Base-by-base conservation (phyloP, 2,888 invertebrate species). In the Tuta absoluta region DNA sequence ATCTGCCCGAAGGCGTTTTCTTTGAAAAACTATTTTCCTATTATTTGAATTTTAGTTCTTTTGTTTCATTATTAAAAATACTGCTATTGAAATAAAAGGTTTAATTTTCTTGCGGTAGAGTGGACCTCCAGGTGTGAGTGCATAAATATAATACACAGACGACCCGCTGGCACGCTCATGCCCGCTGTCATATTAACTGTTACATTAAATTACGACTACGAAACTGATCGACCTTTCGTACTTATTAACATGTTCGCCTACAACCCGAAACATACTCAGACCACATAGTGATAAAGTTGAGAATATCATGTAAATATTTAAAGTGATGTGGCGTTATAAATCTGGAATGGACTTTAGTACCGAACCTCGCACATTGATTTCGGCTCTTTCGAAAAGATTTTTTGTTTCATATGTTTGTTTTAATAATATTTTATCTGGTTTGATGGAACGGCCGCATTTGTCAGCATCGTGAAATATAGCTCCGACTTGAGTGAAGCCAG, bases 331-430 rank as follows among this genome's bases (percentile, higher is more conserved):
- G 66, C 75, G 65, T 81, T 81, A 74, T n/a, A 66, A 57, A 64
- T 62, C 69, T 66, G 65, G 67, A 65, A 63, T 71, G 63, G 67
- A 60, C 73, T 71, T 77, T 81, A 76, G 82, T 84, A 87, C 84
- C 82, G 79, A 74, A 82, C 83, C 87, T 87, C 84, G 89, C 89
- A 87, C 91, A 91, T 91, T 91, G 91, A 91, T 91, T 91, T 91
- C 89, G 91, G 89, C 86, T 88, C 87, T 87, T 88, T 87, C 86
- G 85, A 86, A 88, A 87, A 87, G 87, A 81, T 86, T 76, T 88
- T 91, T 91, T 91, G 90, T 89, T 85, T 90, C 85, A 82, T 89
- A 90, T 91, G 90, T 91, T 91, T 91, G 91, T 91, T 91, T 91
- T 90, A 91, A 88, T 89, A 91, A 91, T 91, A 91, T 90, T 90